Conservation (phyloP, 2,797 vertebrate species). For the Gallirallus australis region DNA sequence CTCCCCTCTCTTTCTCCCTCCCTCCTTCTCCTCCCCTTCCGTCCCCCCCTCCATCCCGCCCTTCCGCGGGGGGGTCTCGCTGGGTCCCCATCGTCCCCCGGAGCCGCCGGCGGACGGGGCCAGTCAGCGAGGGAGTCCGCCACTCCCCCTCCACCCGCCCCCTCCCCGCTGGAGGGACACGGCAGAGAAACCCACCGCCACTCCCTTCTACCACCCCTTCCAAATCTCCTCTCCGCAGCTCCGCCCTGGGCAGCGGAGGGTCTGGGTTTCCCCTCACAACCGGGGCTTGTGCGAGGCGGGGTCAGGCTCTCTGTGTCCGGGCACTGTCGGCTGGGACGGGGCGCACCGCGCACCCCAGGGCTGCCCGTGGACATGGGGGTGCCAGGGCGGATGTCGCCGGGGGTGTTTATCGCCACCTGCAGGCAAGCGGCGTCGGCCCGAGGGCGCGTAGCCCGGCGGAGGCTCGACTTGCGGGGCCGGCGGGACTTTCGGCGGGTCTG, state of each 20-base stretch:
- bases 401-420: slow-evolving; percentile 77
- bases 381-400: neutral
- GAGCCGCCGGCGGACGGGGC: neutral
- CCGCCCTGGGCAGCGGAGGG: neutral
- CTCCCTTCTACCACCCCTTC: neutral
- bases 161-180: neutral
- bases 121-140: too few relatives aligned
- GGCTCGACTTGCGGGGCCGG: accelerated
- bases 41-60: neutral
- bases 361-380: neutral
- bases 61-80: neutral
- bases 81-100: neutral
- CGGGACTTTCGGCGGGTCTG: accelerated
- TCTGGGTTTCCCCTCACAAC: neutral
- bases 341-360: neutral
- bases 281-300: neutral
- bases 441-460: neutral
- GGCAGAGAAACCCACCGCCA: neutral
- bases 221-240: neutral
- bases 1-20: neutral
- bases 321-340: neutral
- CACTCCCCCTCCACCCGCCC: neutral
- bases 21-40: neutral
- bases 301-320: neutral
- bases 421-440: slow-evolving; percentile 26